Evolutionary conservation across 1,140 invertebrate genomes (phyloP).

Genomic region (Melipona quadrifasciata): DNA sequence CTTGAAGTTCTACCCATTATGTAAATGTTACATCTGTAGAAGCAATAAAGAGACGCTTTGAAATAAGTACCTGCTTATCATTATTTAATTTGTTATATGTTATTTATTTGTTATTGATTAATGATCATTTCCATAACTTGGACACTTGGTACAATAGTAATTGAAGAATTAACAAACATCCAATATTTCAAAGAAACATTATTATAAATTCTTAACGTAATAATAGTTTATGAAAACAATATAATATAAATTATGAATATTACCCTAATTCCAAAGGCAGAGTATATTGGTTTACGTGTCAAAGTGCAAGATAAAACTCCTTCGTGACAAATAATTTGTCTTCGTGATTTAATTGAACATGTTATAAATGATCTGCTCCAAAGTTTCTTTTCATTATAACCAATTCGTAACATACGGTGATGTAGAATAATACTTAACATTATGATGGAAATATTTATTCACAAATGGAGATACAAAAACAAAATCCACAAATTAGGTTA

Average conservation of each 20-base stretch:
- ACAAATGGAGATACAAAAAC: constrained; percentile 34
- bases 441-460: constrained; percentile 41
- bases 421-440: constrained; percentile 60
- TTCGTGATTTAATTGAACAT: constrained; percentile 26
- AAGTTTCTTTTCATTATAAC: constrained; percentile 1
- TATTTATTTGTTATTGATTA: constrained; percentile 7
- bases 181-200: neutral
- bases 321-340: constrained; percentile 54
- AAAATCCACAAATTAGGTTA: constrained; percentile 40
- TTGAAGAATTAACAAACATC: neutral
- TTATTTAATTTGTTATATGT: neutral
- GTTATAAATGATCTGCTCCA: constrained; percentile 35
- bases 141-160: neutral
- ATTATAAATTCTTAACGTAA: neutral
- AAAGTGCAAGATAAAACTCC: constrained; percentile 24
- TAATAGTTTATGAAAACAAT: neutral
- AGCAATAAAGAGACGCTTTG: constrained; percentile 55
- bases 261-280: constrained; percentile 68
- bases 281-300: constrained; percentile 29
- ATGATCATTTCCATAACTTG: neutral
- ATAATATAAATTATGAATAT: constrained; percentile 52
- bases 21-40: constrained; percentile 70
- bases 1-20: constrained; percentile 82
- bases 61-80: constrained; percentile 11
- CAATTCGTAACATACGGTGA: constrained; percentile 5